Percentiles rank a stretch among this genome's conserved stretches.
Evolutionary conservation across 2,888 invertebrate genomes (phyloP).

Genomic region (Leptinotarsa peninsularis): DNA sequence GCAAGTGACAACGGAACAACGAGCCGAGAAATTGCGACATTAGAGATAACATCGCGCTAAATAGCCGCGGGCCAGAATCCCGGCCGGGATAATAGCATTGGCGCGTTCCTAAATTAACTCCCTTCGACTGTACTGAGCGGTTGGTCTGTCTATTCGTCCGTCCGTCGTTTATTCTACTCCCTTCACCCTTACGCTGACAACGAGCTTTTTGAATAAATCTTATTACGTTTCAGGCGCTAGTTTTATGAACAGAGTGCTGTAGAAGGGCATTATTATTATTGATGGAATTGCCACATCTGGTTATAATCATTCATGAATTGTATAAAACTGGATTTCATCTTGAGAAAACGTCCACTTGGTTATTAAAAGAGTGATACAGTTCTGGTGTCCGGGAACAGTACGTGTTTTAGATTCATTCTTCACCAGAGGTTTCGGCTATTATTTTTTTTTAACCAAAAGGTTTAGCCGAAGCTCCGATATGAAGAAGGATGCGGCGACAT

Average conservation of each 20-base stretch:
- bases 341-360: too few relatives aligned
- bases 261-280: neutral
- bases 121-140: conserved; percentile 57
- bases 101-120: conserved; percentile 64
- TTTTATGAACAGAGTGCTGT: conserved; percentile 30
- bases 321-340: neutral
- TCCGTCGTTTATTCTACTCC: conserved; percentile 42
- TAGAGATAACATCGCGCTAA: conserved; percentile 67
- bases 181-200: conserved; percentile 20
- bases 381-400: too few relatives aligned
- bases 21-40: conserved; percentile 67
- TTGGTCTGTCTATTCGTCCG: conserved; percentile 57
- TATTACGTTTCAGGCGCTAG: conserved; percentile 40
- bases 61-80: conserved; percentile 65
- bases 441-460: too few relatives aligned
- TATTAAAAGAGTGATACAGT: too few relatives aligned
- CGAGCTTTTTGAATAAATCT: conserved; percentile 44
- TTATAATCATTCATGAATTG: neutral
- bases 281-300: neutral
- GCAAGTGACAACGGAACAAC: conserved; percentile 62
- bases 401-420: too few relatives aligned
- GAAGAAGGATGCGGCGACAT: too few relatives aligned
- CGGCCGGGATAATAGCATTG: conserved; percentile 63
- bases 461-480: too few relatives aligned
- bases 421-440: too few relatives aligned